Percentiles rank a stretch among this genome's conserved stretches.
These are phyloP conservation scores for Dorcus parallelipipedus DNA, from an alignment of 2,888 invertebrate species.

Conservation along the genomic window DNA sequence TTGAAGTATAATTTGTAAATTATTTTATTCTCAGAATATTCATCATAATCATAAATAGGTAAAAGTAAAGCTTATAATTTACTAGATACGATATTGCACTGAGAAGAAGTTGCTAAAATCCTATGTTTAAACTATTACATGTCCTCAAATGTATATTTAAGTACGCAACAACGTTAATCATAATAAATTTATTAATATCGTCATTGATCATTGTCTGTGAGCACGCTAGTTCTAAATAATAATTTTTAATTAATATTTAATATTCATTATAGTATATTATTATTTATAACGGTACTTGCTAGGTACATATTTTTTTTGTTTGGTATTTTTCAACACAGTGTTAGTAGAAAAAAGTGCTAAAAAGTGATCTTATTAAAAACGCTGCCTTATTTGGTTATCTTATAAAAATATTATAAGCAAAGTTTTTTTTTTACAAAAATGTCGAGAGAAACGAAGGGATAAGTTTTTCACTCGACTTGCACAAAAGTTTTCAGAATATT, in stretches of 20 bases:
- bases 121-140: constrained; percentile 20
- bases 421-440: too few relatives aligned
- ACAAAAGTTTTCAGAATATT: too few relatives aligned
- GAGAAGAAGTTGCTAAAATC: constrained; percentile 31
- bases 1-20: constrained; percentile 20
- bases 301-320: constrained; percentile 4
- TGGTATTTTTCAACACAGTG: constrained; percentile 18
- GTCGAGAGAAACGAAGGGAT: too few relatives aligned
- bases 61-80: constrained; percentile 23
- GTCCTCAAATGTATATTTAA: constrained; percentile 8
- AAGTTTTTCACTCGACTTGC: too few relatives aligned
- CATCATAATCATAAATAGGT: constrained; percentile 21
- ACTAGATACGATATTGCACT: constrained; percentile 32
- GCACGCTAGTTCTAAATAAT: constrained; percentile 28
- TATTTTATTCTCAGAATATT: constrained; percentile 21
- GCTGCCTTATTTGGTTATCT: not conserved
- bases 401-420: too few relatives aligned
- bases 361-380: constrained; percentile 1
- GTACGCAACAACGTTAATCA: constrained; percentile 9
- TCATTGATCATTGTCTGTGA: constrained; percentile 36
- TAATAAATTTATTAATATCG: constrained; percentile 9
- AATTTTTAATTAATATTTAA: constrained; percentile 5
- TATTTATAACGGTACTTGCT: constrained; percentile 28
- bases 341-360: constrained; percentile 13
- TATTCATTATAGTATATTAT: constrained; percentile 22